These are phyloP conservation scores for Drosophila bipectinata DNA, from an alignment of 1,140 invertebrate species.

Conservation along the genomic window DNA sequence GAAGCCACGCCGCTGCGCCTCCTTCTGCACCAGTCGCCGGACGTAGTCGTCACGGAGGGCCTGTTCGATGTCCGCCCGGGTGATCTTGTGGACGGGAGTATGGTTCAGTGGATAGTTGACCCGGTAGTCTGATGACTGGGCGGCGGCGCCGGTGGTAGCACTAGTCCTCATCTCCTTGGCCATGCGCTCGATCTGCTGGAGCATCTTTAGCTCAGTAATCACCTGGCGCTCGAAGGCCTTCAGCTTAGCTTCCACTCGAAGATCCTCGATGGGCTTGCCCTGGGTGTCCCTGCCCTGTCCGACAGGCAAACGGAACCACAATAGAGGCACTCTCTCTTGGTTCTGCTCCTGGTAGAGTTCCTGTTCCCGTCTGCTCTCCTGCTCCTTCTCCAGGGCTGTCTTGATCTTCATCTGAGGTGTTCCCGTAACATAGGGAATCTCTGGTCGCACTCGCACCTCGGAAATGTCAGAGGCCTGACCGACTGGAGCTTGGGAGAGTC, in stretches of 20 bases:
- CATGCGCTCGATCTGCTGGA: conserved; percentile 71
- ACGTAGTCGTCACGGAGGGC: conserved; percentile 71
- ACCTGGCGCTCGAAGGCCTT: conserved; percentile 73
- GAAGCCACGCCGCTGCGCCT: conserved; percentile 37
- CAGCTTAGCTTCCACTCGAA: conserved; percentile 58
- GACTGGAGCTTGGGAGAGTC: not conserved
- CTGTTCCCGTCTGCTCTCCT: conserved; percentile 13
- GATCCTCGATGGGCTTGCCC: conserved; percentile 41
- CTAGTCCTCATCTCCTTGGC: conserved; percentile 67
- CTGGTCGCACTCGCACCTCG: conserved; percentile 71
- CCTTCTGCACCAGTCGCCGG: conserved; percentile 58
- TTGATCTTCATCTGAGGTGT: conserved; percentile 55
- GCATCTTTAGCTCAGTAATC: conserved; percentile 59
- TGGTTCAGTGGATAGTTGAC: conserved; percentile 60
- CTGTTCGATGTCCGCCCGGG: conserved; percentile 66
- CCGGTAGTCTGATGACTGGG: conserved; percentile 22
- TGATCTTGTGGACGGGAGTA: conserved; percentile 76
- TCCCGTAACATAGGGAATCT: conserved; percentile 16
- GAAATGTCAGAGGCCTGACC: conserved; percentile 67
- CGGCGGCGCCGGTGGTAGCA: not conserved
- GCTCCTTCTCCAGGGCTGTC: conserved; percentile 26
- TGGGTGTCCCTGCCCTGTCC: not conserved
- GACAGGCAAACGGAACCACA: conserved; percentile 64
- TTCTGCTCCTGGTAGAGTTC: conserved; percentile 6
- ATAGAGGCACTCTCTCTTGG: conserved; percentile 44